Base-by-base conservation (phyloP, 1,140 invertebrate genomes). In the Charaxes varanes region DNA sequence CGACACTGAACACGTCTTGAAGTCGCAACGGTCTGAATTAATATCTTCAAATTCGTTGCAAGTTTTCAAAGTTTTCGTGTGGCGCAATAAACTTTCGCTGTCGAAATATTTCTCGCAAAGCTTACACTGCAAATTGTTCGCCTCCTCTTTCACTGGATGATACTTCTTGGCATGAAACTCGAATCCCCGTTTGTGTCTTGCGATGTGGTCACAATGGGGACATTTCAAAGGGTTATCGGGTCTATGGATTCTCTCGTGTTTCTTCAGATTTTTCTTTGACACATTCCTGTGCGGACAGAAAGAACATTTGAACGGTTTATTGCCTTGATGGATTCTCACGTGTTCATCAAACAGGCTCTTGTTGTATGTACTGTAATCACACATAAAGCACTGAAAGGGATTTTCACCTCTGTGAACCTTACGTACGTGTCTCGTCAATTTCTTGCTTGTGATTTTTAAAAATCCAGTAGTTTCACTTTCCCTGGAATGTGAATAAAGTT, bases 261-360 rank as follows among this genome's bases (percentile, higher is more conserved):
- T 74, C n/a, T 74, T 71, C 4, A 64, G 33, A 21, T 77, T 74
- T 26, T 77, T 78, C 48, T 81, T 81, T 0, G 73, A 81, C 0
- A 68, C 72, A 12, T 62, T 74, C 1, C 66, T 38, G 31, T 81
- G 73, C 0, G 58, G 42, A 10, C 73, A 81, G 40, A 59, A 54
- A 0, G 58, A 44, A 14, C 77, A 79, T 54, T 74, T 70, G 18
- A 57, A 81, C 0, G 77, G 77, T 46, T 81, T 81, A 13, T 69
- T 71, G 2, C 77, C 71, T 45, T 72, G 54, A 13, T 78, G 77
- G 16, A 72, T 70, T 4, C 62, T 11, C 0, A 74, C 55, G 6
- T 81, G 77, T 18, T 78, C 77, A 19, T 74, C 67, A 10, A 72
- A 81, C 4, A 54, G 7, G 0, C 53, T 43, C 12, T 66, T 76